phyloP scores from a whole-genome alignment of 2,797 vertebrate species.

The Loris lydekkerianus region DNA sequence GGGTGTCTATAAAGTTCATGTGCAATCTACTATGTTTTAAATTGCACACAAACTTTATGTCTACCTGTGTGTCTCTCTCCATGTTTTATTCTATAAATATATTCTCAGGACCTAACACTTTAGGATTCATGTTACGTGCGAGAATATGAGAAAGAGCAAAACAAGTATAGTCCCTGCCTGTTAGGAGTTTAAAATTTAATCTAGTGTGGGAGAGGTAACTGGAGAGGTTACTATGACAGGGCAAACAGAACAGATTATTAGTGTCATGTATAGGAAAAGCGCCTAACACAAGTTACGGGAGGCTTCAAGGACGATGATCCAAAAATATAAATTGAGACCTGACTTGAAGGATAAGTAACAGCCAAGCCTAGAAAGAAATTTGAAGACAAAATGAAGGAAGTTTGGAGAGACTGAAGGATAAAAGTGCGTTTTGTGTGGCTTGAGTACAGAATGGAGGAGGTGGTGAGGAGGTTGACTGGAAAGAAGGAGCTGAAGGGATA shows the following conservation, averaged over 20 bases:
- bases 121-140: neutral
- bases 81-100: neutral
- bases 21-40: too few species aligned
- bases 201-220: neutral
- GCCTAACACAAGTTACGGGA: neutral
- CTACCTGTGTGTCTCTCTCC: neutral
- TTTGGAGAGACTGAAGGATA: neutral
- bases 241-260: neutral
- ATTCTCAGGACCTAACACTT: neutral
- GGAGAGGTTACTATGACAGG: neutral
- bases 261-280: neutral
- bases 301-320: neutral
- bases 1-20: too few species aligned
- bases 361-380: neutral
- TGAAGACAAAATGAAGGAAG: neutral
- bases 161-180: neutral
- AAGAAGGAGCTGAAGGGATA: neutral
- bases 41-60: too few species aligned
- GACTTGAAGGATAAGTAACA: constrained; percentile 6
- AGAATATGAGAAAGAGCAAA: neutral
- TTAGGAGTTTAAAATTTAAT: neutral
- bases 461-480: neutral
- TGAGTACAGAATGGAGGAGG: too few species aligned
- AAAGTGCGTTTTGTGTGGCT: too few species aligned
- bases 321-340: neutral